Evolutionary conservation across 2,113 vertebrate species (phyloP), one percentile per base, ranked within the genome.

Genomic region (Rhinichthys klamathensis): DNA sequence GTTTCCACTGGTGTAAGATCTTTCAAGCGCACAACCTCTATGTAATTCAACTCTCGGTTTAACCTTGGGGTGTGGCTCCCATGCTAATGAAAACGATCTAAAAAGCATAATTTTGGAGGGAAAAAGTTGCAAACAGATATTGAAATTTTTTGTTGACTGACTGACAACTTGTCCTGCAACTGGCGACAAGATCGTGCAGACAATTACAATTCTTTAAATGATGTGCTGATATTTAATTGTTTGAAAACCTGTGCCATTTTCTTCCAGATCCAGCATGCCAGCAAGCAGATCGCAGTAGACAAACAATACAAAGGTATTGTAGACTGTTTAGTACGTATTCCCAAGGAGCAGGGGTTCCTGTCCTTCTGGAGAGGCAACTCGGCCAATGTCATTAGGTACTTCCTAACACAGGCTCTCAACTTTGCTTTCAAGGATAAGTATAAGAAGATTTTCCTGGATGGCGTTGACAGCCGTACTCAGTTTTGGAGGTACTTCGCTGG

Each of bases 341-440:
- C 96, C 70, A 96, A 95, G 84, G 96, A 98, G 92, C 96, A 97
- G 86, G 96, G 96, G 10, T 65, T 97, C 90, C 63, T 97, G 74
- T 96, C 97, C 78, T 97, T 97, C 92, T 97, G 96, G 97, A 96
- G 96, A 88, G 96, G 96, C 88, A 97, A 97, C 93, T 91, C 97
- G 91, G 96, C 96, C 95, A 97, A 97, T 84, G 96, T 97, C 87
- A 97, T 97, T 93, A 93, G 96, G 69, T 97, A 97, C 92, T 97
- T 97, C 95, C 96, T 96, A 86, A 97, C 96, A 83, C 96, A 97
- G 90, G 97, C 96, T 86, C 96, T 97, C 86, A 97, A 97, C 94
- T 97, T 97, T 13, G 96, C 97, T 86, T 97, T 97, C 94, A 97
- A 97, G 91, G 96, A 97, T 90, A 97, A 97, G 93, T 97, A 98